Conservation (phyloP, 2,888 invertebrate genomes). For the Athrips mouffetella region DNA sequence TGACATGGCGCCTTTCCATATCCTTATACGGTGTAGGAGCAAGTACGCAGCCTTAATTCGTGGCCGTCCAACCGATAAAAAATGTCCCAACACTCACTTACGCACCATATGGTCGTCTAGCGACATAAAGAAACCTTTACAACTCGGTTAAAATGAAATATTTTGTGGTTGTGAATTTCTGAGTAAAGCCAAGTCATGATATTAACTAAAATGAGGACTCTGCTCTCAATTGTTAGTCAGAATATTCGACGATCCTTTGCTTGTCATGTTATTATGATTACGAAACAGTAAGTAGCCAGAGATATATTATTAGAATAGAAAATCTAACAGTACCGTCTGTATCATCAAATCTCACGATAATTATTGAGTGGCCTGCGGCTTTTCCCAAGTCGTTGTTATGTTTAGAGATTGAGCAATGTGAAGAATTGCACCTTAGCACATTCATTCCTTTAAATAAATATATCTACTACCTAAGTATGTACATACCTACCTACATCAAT, state of each 20-base stretch:
- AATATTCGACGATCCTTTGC: no score
- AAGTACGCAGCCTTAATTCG: slow-evolving; percentile 45
- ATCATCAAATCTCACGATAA: slow-evolving; percentile 17
- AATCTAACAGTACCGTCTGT: neutral
- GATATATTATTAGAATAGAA: neutral
- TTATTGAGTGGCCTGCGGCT: slow-evolving; percentile 8
- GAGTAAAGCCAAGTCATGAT: no score
- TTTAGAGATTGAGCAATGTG: slow-evolving; percentile 32
- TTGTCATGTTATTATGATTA: no score
- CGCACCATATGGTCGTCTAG: slow-evolving; percentile 54
- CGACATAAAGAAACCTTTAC: slow-evolving; percentile 27
- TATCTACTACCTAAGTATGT: no score
- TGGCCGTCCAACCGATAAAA: slow-evolving; percentile 42
- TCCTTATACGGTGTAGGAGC: slow-evolving; percentile 51
- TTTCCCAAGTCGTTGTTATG: slow-evolving; percentile 7
- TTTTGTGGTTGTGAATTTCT: no score
- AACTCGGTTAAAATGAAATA: no score
- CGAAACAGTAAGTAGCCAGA: no score
- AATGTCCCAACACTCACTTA: slow-evolving; percentile 39
- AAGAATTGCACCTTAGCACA: no score
- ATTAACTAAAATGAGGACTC: no score
- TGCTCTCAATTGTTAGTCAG: no score
- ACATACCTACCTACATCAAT: no score
- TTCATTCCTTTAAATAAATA: no score
- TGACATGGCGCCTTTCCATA: slow-evolving; percentile 58